Evolutionary conservation across 2,888 invertebrate genomes (phyloP).

Genomic region (Cephus pulcher): DNA sequence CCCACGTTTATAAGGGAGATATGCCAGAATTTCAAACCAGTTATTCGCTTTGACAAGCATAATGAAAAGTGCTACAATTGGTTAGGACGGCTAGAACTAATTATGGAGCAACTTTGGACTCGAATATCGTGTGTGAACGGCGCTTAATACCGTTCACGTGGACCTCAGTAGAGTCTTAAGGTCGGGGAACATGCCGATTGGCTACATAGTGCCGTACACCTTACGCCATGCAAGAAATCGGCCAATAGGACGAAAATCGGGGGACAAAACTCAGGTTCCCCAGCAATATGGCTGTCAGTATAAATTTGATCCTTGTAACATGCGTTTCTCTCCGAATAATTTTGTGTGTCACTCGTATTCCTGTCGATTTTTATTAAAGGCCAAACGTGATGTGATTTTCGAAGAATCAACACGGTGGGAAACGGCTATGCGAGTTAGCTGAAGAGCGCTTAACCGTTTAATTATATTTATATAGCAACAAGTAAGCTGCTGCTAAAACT

Average conservation of each 20-base stretch:
- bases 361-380: conserved; percentile 68
- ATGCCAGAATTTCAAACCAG: no score
- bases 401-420: conserved; percentile 70
- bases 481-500: conserved; percentile 21
- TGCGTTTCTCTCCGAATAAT: conserved; percentile 85
- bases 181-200: not conserved
- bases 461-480: conserved; percentile 18
- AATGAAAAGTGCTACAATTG: no score
- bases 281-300: conserved; percentile 97
- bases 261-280: conserved; percentile 86
- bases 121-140: not conserved
- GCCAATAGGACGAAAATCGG: conserved; percentile 77
- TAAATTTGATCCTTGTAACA: conserved; percentile 92
- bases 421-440: conserved; percentile 69
- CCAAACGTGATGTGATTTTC: conserved; percentile 68
- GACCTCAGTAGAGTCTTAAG: not conserved
- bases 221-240: conserved; percentile 37
- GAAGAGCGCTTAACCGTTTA: conserved; percentile 33
- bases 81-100: no score
- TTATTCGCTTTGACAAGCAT: no score
- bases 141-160: not conserved
- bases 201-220: conserved; percentile 5
- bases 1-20: no score
- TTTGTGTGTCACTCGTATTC: conserved; percentile 71
- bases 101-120: not conserved